Evolutionary conservation across 2,113 vertebrate species (phyloP).

Genomic region (Pterocles burchelli): DNA sequence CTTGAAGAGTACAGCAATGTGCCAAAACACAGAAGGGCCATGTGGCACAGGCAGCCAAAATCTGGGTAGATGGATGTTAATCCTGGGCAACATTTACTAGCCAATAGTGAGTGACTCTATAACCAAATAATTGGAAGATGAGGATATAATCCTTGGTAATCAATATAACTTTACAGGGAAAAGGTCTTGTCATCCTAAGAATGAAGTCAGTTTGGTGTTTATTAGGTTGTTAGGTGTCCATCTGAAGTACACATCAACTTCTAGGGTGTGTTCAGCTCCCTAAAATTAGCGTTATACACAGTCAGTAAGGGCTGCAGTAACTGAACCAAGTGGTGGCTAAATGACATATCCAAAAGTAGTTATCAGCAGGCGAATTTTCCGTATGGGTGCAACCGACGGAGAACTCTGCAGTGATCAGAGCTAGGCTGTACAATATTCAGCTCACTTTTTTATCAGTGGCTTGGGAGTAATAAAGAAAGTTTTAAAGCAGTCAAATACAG

Average conservation of each 20-base stretch:
- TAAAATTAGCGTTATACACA: conserved; percentile 15
- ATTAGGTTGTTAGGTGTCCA: background rate
- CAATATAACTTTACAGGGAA: background rate
- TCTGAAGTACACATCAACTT: background rate
- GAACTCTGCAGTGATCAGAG: background rate
- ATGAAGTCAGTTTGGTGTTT: background rate
- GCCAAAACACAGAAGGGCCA: background rate
- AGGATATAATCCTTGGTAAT: background rate
- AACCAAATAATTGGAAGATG: background rate
- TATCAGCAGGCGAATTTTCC: conserved; percentile 4
- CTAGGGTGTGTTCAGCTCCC: background rate
- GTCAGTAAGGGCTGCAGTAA: background rate
- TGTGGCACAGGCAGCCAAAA: background rate
- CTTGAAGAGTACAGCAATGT: background rate
- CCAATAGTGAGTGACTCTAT: background rate
- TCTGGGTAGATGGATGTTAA: background rate
- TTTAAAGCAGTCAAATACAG: conserved; percentile 2
- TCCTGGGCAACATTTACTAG: background rate
- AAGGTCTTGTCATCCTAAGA: background rate
- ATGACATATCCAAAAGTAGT: conserved; percentile 28
- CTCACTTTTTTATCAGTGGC: background rate
- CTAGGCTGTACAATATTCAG: background rate
- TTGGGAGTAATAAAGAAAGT: background rate
- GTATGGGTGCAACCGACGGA: background rate
- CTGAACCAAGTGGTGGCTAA: background rate